Evolutionary conservation across 1,140 invertebrate genomes (phyloP), one percentile per base, ranked within the genome.

Genomic region (Myzus persicae): DNA sequence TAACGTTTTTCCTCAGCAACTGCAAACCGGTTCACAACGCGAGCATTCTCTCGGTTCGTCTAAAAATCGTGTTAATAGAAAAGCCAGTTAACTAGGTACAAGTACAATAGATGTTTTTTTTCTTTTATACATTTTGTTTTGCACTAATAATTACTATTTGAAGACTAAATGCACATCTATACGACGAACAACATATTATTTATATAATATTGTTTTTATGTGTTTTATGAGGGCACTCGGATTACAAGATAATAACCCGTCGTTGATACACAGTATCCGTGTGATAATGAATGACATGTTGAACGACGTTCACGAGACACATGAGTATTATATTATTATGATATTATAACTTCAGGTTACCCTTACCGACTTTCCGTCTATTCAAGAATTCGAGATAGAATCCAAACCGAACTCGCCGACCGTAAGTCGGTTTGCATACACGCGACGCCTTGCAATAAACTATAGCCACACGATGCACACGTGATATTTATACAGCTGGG

Each of bases 381-480:
- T n/a, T n/a, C 11, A 11, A n/a, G 31, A 67, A 51, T 22, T 51
- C 48, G 4, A 51, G n/a, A 76, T 76, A 76, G 59, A 18, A n/a
- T n/a, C 11, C n/a, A 76, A n/a, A n/a, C 59, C 59, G 3, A 76
- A 76, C n/a, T 3, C 59, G 4, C 59, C 59, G 11, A n/a, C 59
- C 59, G 59, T n/a, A 76, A 76, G 59, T 76, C 59, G n/a, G 44
- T 36, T 88, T 88, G 85, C 85, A 40, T 88, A 88, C 44, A 88
- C 85, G n/a, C 42, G 85, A 88, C 85, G 85, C 85, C 85, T 88
- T 44, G 85, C 85, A 46, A 88, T 46, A 26, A 84, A 38, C 59
- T 18, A 22, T 42, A 42, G 18, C 7, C 82, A 84, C 42, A 40
- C 24, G 40, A 26, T 42, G 14, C 24, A 18, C 82, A 42, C 82